phyloP scores from a whole-genome alignment of 2,113 vertebrate species.

The Carassius carassius region DNA sequence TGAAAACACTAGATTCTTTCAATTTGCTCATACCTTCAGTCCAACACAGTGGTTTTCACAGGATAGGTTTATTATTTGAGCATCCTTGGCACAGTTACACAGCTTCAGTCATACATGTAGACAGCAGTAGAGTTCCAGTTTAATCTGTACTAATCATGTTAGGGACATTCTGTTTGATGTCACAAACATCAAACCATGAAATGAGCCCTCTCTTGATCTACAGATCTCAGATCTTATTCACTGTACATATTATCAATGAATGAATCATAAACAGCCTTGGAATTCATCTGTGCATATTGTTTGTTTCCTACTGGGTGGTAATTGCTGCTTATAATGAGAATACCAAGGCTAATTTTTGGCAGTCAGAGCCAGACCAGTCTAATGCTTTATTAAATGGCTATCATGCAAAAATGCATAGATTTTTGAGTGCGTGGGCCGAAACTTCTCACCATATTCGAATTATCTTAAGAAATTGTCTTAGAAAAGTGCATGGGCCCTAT shows the following conservation, averaged over 20 bases:
- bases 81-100: not conserved
- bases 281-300: conserved; percentile 2
- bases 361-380: not conserved
- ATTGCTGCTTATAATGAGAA: not conserved
- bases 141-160: conserved; percentile 19
- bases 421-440: not conserved
- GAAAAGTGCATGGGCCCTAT: no score
- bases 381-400: not conserved
- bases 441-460: not conserved
- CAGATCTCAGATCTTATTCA: conserved; percentile 20
- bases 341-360: not conserved
- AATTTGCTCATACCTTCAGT: not conserved
- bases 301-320: not conserved
- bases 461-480: no score
- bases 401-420: not conserved
- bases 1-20: not conserved
- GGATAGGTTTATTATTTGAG: not conserved
- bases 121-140: not conserved
- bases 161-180: conserved; percentile 22
- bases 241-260: conserved; percentile 7
- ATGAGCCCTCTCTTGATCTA: not conserved
- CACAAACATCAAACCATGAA: conserved; percentile 3
- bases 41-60: not conserved
- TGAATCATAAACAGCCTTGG: conserved; percentile 6
- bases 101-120: not conserved